Evolutionary conservation across 2,113 vertebrate species (phyloP).

Genomic region (Dasyprocta punctata): DNA sequence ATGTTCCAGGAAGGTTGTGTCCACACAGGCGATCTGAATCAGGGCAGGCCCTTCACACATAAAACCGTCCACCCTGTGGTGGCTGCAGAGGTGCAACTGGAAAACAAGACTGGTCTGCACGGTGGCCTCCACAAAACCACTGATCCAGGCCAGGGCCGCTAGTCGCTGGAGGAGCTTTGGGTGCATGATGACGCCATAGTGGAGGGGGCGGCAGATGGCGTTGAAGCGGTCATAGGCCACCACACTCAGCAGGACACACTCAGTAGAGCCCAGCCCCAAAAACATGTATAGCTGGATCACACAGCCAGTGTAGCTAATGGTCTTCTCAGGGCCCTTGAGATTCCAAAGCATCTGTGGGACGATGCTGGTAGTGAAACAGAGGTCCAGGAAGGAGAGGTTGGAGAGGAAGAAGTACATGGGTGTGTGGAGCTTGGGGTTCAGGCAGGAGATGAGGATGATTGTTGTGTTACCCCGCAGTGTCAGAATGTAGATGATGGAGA

Average conservation of each 20-base stretch:
- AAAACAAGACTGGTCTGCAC: conserved; percentile 27
- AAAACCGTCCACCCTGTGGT: conserved; percentile 26
- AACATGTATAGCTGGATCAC: background rate
- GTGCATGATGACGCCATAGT: conserved; percentile 35
- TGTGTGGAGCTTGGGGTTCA: conserved; percentile 32
- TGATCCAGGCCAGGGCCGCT: background rate
- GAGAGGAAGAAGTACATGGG: conserved; percentile 62
- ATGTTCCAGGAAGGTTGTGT: conserved; percentile 2
- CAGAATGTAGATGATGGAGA: background rate
- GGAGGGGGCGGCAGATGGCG: conserved; percentile 21
- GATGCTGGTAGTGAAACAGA: conserved; percentile 47
- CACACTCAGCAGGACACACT: conserved; percentile 38
- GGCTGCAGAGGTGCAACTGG: conserved; percentile 3
- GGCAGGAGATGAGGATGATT: background rate
- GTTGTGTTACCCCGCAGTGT: conserved; percentile 16
- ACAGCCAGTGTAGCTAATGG: conserved; percentile 16
- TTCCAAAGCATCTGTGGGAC: conserved; percentile 60
- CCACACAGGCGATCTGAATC: conserved; percentile 23
- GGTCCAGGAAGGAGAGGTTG: conserved; percentile 51
- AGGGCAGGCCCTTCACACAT: conserved; percentile 24
- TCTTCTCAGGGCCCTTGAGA: conserved; percentile 41
- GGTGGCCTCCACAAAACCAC: conserved; percentile 15
- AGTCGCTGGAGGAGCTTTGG: background rate
- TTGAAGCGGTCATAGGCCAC: conserved; percentile 52
- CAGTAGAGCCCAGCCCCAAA: background rate